These are phyloP conservation scores for Hemichromis elongatus DNA, from an alignment of 2,113 vertebrate species.

Conservation along the genomic window DNA sequence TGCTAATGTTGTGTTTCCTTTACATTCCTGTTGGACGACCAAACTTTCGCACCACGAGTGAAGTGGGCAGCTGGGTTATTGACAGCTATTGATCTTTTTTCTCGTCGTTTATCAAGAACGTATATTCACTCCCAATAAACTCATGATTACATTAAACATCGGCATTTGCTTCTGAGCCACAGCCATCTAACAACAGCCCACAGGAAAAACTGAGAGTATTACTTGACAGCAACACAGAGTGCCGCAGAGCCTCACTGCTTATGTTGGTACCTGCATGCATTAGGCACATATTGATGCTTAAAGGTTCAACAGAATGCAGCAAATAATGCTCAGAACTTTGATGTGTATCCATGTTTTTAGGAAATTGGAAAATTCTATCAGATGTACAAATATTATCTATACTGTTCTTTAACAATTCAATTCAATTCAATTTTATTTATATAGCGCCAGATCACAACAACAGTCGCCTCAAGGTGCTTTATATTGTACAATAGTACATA, in stretches of 20 bases:
- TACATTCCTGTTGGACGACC: too few relatives aligned
- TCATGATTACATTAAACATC: not conserved
- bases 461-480: too few relatives aligned
- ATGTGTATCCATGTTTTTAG: fast-evolving
- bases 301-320: not conserved
- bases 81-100: not conserved
- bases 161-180: not conserved
- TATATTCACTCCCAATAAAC: not conserved
- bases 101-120: not conserved
- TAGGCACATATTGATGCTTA: not conserved
- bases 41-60: too few relatives aligned
- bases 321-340: not conserved
- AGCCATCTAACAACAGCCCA: not conserved
- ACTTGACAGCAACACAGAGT: not conserved
- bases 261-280: too few relatives aligned
- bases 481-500: too few relatives aligned
- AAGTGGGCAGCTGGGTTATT: not conserved
- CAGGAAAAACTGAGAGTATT: not conserved
- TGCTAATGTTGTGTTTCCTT: too few relatives aligned
- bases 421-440: too few relatives aligned
- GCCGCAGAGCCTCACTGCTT: not conserved
- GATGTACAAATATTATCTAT: too few relatives aligned
- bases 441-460: too few relatives aligned
- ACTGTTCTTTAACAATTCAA: too few relatives aligned
- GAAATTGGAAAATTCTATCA: not conserved